Conservation (phyloP, 2,113 vertebrate genomes). For the Microtus ochrogaster region DNA sequence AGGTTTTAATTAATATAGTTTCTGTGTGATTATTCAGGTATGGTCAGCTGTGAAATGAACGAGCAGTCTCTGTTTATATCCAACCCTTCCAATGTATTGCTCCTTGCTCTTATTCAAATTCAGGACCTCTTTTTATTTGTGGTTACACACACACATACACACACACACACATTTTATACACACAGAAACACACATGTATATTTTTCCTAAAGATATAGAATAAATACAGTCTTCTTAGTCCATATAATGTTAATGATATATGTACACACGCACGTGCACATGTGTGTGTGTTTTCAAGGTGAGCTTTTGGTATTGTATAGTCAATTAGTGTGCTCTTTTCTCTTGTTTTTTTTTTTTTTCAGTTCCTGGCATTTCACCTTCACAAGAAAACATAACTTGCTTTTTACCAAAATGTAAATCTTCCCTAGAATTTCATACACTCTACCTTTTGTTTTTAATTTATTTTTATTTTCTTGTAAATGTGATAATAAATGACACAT, state of each 20-base stretch:
- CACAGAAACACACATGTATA: too few species aligned
- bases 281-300: neutral
- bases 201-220: neutral
- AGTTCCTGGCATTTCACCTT: neutral
- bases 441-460: neutral
- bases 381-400: neutral
- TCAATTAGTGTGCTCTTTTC: neutral
- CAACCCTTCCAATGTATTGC: neutral
- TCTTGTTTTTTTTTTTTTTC: neutral
- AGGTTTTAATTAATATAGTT: too few species aligned
- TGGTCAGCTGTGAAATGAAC: too few species aligned
- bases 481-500: neutral
- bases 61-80: neutral
- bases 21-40: too few species aligned
- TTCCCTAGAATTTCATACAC: neutral
- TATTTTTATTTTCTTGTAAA: neutral
- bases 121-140: neutral
- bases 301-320: neutral
- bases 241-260: too few species aligned
- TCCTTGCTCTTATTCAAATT: neutral
- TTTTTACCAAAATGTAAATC: neutral
- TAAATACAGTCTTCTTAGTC: neutral
- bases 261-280: rapidly evolving
- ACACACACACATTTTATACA: too few species aligned
- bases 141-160: neutral